A percentile compares a stretch with the other conserved stretches of the same genome.
These are phyloP conservation scores for Dunckerocampus dactyliophorus DNA, from an alignment of 2,113 vertebrate species.

Conservation along the genomic window DNA sequence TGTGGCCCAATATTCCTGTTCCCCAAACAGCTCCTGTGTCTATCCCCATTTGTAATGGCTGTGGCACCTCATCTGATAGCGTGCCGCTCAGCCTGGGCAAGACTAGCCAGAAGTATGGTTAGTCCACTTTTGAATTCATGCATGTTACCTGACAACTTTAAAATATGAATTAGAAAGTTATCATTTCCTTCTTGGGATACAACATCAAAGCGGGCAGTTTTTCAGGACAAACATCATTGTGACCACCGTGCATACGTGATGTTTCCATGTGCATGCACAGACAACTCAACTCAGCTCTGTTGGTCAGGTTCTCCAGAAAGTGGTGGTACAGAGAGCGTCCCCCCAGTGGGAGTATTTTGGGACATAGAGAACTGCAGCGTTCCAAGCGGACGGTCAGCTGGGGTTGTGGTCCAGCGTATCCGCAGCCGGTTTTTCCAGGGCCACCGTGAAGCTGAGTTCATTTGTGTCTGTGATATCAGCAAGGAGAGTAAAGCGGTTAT, in stretches of 20 bases:
- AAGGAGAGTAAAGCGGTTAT: conserved; percentile 98
- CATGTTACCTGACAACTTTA: background rate
- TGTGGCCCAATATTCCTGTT: conserved; percentile 85
- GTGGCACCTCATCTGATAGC: conserved; percentile 80
- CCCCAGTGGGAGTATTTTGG: conserved; percentile 98
- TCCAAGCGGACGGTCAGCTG: conserved; percentile 89
- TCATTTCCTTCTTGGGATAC: too few species aligned
- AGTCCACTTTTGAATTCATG: conserved; percentile 22
- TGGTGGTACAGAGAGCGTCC: conserved; percentile 82
- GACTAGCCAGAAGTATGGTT: conserved; percentile 85
- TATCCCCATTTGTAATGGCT: conserved; percentile 89
- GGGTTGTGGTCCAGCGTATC: conserved; percentile 88
- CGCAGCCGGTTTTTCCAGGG: conserved; percentile 92
- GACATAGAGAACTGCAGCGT: conserved; percentile 98
- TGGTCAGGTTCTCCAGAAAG: conserved; percentile 81
- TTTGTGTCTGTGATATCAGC: conserved; percentile 98
- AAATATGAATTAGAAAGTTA: too few species aligned
- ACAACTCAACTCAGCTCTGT: background rate
- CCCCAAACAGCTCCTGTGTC: conserved; percentile 75
- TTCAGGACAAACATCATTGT: too few species aligned
- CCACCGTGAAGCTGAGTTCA: conserved; percentile 96
- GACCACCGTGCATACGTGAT: too few species aligned
- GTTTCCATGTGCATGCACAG: too few species aligned
- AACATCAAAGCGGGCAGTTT: too few species aligned
- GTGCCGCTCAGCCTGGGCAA: conserved; percentile 78